These are phyloP conservation scores for Atrina japonica DNA, from an alignment of 2,888 invertebrate genomes.

Conservation along the genomic window DNA sequence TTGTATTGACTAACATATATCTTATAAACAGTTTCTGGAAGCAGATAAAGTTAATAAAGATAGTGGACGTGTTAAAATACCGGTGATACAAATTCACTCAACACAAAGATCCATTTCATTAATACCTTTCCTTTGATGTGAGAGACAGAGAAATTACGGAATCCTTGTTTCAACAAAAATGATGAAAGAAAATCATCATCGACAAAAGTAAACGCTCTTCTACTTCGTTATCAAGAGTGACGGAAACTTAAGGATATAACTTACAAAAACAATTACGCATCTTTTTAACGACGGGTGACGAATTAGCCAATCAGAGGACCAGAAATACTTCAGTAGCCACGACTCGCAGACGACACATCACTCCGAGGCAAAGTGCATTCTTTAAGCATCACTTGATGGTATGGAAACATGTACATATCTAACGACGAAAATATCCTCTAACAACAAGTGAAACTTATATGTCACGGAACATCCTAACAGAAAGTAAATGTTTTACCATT, in stretches of 20 bases:
- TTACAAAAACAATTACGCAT: slow-evolving; percentile 38
- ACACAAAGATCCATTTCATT: too few species aligned
- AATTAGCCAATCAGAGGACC: slow-evolving; percentile 35
- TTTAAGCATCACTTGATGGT: slow-evolving; percentile 17
- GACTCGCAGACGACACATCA: slow-evolving; percentile 10
- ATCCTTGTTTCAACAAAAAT: too few species aligned
- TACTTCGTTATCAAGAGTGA: slow-evolving; percentile 30
- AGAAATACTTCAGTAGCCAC: slow-evolving; percentile 30
- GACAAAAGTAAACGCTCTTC: background rate
- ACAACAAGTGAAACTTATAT: slow-evolving; percentile 25
- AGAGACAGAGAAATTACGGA: too few species aligned
- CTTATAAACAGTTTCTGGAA: too few species aligned
- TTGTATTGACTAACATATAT: too few species aligned
- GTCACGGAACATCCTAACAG: slow-evolving; percentile 26
- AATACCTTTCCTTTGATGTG: too few species aligned
- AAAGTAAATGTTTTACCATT: slow-evolving; percentile 20
- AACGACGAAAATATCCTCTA: slow-evolving; percentile 24
- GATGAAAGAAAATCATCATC: too few species aligned
- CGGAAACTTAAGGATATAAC: slow-evolving; percentile 37
- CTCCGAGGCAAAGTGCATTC: slow-evolving; percentile 3
- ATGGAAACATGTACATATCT: slow-evolving; percentile 13
- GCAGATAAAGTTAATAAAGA: too few species aligned
- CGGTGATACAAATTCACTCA: too few species aligned
- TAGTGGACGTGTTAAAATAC: too few species aligned
- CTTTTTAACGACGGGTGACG: slow-evolving; percentile 22